A percentile compares a stretch with the other conserved stretches of the same genome.
Conservation (phyloP, 2,797 vertebrate species). For the Clarias laeviceps region DNA sequence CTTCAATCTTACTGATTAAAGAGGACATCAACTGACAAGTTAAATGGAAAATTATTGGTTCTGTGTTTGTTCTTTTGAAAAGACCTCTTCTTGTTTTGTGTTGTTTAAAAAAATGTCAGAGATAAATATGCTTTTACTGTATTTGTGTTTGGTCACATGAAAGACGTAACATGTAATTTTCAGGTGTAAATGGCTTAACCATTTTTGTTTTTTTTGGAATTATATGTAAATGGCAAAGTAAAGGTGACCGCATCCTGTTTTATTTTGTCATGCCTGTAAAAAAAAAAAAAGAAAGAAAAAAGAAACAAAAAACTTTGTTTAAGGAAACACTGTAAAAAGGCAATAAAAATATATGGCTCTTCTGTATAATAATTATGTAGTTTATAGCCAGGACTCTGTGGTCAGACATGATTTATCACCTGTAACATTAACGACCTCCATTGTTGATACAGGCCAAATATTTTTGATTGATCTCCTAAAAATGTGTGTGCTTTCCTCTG, state of each 20-base stretch:
- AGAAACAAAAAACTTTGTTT: conserved; percentile 15
- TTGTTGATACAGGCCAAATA: conserved; percentile 75
- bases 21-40: neutral
- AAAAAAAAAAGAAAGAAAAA: conserved; percentile 43
- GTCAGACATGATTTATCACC: conserved; percentile 64
- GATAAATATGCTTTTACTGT: neutral
- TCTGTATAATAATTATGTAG: conserved; percentile 38
- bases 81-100: neutral
- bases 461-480: conserved; percentile 77
- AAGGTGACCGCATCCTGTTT: neutral
- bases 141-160: neutral
- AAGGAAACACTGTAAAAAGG: conserved; percentile 7
- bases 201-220: neutral
- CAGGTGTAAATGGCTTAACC: neutral
- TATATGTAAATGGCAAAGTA: conserved; percentile 2
- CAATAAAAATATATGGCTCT: conserved; percentile 16
- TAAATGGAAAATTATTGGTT: neutral
- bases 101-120: neutral
- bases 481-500: conserved; percentile 67
- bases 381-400: conserved; percentile 37
- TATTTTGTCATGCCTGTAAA: conserved; percentile 15
- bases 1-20: neutral
- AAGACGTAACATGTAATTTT: neutral
- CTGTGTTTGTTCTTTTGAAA: neutral
- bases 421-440: conserved; percentile 59